phyloP scores from a whole-genome alignment of 2,797 vertebrate genomes.

The Naso thynnoides region DNA sequence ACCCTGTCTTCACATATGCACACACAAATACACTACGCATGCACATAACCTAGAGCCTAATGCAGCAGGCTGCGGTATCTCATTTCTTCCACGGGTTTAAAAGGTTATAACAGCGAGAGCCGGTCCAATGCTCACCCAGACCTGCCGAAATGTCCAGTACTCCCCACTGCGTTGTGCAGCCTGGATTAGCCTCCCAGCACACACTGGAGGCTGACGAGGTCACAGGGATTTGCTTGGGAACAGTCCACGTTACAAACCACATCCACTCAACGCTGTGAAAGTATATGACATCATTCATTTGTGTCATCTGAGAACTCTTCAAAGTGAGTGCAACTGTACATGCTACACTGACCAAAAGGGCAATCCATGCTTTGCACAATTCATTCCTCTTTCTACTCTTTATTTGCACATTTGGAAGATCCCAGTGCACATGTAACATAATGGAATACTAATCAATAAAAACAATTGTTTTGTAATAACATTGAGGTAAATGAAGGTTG shows the following conservation, averaged over 20 bases:
- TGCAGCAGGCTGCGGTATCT: constrained; percentile 52
- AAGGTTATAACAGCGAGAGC: constrained; percentile 63
- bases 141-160: constrained; percentile 60
- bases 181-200: constrained; percentile 71
- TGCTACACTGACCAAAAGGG: constrained; percentile 46
- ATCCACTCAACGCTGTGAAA: constrained; percentile 75
- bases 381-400: constrained; percentile 46
- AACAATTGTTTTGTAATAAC: not conserved
- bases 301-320: constrained; percentile 79
- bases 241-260: constrained; percentile 74
- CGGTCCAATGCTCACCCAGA: constrained; percentile 61
- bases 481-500: constrained; percentile 30
- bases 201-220: constrained; percentile 67
- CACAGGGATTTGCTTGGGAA: constrained; percentile 77
- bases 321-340: constrained; percentile 68
- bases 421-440: constrained; percentile 10
- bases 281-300: constrained; percentile 78
- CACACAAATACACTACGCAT: constrained; percentile 12
- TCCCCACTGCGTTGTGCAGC: constrained; percentile 55
- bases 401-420: constrained; percentile 51
- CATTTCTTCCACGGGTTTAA: constrained; percentile 52
- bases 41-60: not conserved
- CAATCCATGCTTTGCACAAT: constrained; percentile 59
- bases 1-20: constrained; percentile 2
- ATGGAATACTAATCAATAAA: constrained; percentile 26